A percentile compares a stretch with the other conserved stretches of the same genome.
Conservation (phyloP, 2,888 invertebrate species). For the Stenotaenia linearis region DNA sequence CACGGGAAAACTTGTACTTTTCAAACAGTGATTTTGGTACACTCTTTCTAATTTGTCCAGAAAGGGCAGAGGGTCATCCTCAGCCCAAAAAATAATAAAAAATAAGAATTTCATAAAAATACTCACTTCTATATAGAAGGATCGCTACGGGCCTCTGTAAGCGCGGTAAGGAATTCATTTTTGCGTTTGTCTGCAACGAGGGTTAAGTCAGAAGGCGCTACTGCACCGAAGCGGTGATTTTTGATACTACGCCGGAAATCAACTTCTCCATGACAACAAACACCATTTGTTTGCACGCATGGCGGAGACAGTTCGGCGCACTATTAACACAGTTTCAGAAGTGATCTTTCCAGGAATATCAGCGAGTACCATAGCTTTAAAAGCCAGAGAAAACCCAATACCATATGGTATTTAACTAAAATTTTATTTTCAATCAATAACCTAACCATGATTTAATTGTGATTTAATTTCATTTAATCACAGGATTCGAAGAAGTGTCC, state of each 20-base stretch:
- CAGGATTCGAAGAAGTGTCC: constrained; percentile 55
- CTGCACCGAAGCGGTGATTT: neutral
- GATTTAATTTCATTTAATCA: neutral
- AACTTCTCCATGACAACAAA: neutral
- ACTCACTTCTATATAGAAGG: neutral
- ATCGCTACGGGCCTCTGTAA: neutral
- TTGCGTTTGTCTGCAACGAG: neutral
- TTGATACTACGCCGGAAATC: neutral
- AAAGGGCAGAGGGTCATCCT: neutral
- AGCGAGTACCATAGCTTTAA: constrained; percentile 50
- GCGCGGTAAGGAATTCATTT: neutral
- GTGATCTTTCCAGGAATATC: constrained; percentile 38
- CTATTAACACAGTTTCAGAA: constrained; percentile 37
- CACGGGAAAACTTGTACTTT: neutral
- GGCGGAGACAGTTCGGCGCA: constrained; percentile 36
- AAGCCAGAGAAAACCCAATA: constrained; percentile 38
- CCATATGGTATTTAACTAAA: constrained; percentile 8
- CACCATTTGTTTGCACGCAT: neutral
- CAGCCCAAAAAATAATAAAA: neutral
- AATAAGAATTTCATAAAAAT: neutral
- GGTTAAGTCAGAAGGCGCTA: neutral
- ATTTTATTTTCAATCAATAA: neutral
- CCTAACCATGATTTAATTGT: neutral
- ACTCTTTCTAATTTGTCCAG: constrained; percentile 9
- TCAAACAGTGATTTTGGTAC: constrained; percentile 4